Percentiles rank a stretch among this genome's conserved stretches.
phyloP scores from a whole-genome alignment of 2,888 invertebrate genomes.

The Mythimna pallens region DNA sequence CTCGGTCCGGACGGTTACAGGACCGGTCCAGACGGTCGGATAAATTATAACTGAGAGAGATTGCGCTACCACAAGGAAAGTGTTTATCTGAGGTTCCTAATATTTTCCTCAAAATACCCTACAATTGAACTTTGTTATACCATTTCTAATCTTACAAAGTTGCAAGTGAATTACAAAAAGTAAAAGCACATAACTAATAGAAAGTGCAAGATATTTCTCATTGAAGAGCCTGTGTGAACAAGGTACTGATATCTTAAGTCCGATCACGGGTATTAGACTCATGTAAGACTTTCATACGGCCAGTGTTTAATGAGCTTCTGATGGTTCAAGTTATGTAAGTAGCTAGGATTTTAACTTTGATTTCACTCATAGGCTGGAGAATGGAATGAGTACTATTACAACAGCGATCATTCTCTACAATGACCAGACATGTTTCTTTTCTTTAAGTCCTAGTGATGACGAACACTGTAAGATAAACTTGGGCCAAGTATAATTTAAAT shows the following conservation, averaged over 20 bases:
- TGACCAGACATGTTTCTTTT: neutral
- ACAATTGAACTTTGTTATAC: slow-evolving; percentile 10
- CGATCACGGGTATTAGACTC: slow-evolving; percentile 46
- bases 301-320: slow-evolving; percentile 39
- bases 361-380: neutral
- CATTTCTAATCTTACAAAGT: slow-evolving; percentile 17
- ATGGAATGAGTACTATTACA: neutral
- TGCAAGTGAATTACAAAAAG: slow-evolving; percentile 39
- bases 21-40: too few relatives aligned
- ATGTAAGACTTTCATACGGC: slow-evolving; percentile 50
- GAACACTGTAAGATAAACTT: neutral
- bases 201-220: slow-evolving; percentile 49
- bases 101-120: neutral
- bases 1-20: too few relatives aligned
- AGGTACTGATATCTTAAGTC: slow-evolving; percentile 35
- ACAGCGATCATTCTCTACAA: neutral
- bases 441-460: neutral
- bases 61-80: neutral
- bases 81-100: neutral
- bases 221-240: slow-evolving; percentile 40
- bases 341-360: slow-evolving; percentile 21
- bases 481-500: neutral
- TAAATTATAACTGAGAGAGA: neutral
- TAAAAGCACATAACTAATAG: slow-evolving; percentile 53
- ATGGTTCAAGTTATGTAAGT: slow-evolving; percentile 37